phyloP scores from a whole-genome alignment of 2,888 invertebrate species.

The Lithophane ornitopus region DNA sequence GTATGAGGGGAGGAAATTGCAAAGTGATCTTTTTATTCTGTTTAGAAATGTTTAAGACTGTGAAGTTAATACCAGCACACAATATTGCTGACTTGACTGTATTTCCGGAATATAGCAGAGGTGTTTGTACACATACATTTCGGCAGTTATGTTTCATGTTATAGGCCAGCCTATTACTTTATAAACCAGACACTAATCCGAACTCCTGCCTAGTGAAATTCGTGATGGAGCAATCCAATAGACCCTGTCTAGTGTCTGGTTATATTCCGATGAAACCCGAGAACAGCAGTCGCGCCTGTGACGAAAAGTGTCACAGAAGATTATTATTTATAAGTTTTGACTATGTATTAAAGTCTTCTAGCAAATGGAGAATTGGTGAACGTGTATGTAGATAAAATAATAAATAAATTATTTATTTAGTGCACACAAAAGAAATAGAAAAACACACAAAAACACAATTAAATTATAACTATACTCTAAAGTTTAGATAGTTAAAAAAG shows the following conservation, averaged over 20 bases:
- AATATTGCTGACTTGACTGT: neutral
- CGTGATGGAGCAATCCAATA: neutral
- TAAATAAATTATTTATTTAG: too few species aligned
- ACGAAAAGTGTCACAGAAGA: too few species aligned
- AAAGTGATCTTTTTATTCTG: constrained; percentile 6
- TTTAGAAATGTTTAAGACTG: neutral
- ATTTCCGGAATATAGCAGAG: neutral
- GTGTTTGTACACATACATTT: neutral
- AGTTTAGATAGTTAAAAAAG: too few species aligned
- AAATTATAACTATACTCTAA: too few species aligned
- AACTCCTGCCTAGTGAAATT: neutral
- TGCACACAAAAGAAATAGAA: too few species aligned
- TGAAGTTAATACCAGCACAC: neutral
- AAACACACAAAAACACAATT: too few species aligned
- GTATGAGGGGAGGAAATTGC: constrained; percentile 15
- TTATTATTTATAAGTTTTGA: too few species aligned
- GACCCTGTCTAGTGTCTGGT: neutral
- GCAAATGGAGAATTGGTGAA: too few species aligned
- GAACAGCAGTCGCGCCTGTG: too few species aligned
- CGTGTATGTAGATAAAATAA: too few species aligned
- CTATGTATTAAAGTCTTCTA: too few species aligned
- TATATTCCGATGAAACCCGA: too few species aligned
- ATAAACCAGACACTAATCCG: neutral
- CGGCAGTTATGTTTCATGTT: neutral
- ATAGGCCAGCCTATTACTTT: neutral